Evolutionary conservation across 1,140 invertebrate species (phyloP), one percentile per base, ranked within the genome.

Genomic region (Eulimnadia texana): DNA sequence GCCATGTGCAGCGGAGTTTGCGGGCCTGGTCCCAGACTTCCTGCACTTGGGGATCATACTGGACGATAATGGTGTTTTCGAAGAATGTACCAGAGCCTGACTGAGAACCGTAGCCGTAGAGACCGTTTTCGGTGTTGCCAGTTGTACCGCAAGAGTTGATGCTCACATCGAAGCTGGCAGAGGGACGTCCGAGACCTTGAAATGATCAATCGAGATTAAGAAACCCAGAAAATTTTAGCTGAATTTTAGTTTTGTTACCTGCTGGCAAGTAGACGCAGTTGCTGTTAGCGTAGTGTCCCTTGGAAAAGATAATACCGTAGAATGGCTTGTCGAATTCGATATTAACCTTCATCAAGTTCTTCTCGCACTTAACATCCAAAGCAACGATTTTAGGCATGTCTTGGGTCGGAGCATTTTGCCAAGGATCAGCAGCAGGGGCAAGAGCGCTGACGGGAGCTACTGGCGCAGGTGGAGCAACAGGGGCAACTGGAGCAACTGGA

Each of bases 11-110:
- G 1, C 91, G 80, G 3, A 95, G 69, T 72, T 93, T 93, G 19
- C 91, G 75, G 2, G 91, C 92, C 72, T 94, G 90, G 77, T 95
- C 92, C 91, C 91, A 94, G 1, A 94, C 90, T 75, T 95, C 92
- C 75, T 95, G 91, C 0, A 95, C 90, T 76, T 93, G 85, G 11
- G 90, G 87, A 73, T 95, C 91, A 68, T 94, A 95, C 71, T 94
- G 90, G 64, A 94, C 84, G 16, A 94, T 88, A 64, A 95, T 90
- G 55, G 91, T 93, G 68, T 95, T 95, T 74, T 95, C 92, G 67
- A 94, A 93, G 72, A 88, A 94, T 0, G 89, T 92, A 0, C 91
- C 91, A 3, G 88, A 89, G 0, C 89, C 89, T 13, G 86, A 83
- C 56, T 90, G 85, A 27, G 85, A 81, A 1, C 88, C 85, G 68